These are phyloP conservation scores for Mythimna ferrago DNA, from an alignment of 2,888 invertebrate genomes.

Conservation along the genomic window DNA sequence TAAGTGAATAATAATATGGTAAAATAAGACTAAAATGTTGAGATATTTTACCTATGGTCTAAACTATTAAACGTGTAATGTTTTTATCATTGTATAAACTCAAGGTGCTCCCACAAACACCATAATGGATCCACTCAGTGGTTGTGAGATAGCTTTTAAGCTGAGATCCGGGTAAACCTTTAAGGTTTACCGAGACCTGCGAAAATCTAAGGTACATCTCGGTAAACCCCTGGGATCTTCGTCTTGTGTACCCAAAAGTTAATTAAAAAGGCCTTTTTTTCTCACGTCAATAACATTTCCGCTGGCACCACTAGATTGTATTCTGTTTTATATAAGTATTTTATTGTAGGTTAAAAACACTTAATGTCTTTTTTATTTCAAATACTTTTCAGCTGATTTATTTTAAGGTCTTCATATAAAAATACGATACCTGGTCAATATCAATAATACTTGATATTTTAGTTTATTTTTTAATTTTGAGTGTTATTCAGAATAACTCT, in stretches of 20 bases:
- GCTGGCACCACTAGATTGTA: not conserved
- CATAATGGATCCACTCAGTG: slow-evolving; percentile 40
- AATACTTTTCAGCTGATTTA: not conserved
- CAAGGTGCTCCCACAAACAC: slow-evolving; percentile 17
- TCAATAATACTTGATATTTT: no score
- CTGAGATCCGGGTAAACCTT: slow-evolving; percentile 51
- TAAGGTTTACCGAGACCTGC: slow-evolving; percentile 51
- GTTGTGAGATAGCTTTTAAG: slow-evolving; percentile 41
- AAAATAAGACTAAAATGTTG: not conserved
- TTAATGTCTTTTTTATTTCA: not conserved
- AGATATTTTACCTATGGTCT: slow-evolving; percentile 3
- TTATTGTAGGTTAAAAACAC: slow-evolving; percentile 2
- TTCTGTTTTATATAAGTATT: slow-evolving; percentile 4
- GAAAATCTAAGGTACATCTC: slow-evolving; percentile 46
- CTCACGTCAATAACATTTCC: slow-evolving; percentile 13
- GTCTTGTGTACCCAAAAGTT: slow-evolving; percentile 52
- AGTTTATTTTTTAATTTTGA: no score
- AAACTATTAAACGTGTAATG: not conserved
- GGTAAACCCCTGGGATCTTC: slow-evolving; percentile 58
- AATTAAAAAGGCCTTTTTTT: slow-evolving; percentile 49
- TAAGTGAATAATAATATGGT: not conserved
- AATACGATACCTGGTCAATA: no score
- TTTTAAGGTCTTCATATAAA: not conserved
- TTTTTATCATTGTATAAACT: slow-evolving; percentile 23
- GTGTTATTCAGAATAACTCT: no score